phyloP scores from a whole-genome alignment of 2,113 vertebrate species.

The Paraplagusia blochii region DNA sequence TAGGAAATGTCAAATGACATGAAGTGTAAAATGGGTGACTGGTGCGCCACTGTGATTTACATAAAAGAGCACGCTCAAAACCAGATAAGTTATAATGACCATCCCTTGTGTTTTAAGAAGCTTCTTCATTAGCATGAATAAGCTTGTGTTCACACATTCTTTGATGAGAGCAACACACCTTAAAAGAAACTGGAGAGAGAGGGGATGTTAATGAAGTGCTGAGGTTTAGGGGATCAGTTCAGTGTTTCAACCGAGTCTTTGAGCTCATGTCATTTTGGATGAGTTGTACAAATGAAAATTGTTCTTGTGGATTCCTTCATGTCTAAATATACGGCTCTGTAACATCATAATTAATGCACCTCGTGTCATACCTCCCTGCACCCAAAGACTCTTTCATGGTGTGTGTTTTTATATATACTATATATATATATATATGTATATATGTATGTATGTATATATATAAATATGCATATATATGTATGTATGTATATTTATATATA shows the following conservation, averaged over 20 bases:
- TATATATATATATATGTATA: no score
- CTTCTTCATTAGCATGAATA: slow-evolving; percentile 64
- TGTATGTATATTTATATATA: no score
- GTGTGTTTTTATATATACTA: no score
- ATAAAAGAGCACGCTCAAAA: slow-evolving; percentile 70
- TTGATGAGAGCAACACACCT: slow-evolving; percentile 74
- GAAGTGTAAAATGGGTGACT: background rate
- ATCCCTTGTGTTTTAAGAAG: slow-evolving; percentile 66
- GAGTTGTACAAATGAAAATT: no score
- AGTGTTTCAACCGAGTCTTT: slow-evolving; percentile 71
- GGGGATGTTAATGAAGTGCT: slow-evolving; percentile 72
- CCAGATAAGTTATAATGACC: slow-evolving; percentile 72
- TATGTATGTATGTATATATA: no score
- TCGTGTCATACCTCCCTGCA: no score
- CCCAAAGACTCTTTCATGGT: no score
- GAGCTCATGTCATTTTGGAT: slow-evolving; percentile 48
- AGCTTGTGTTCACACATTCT: slow-evolving; percentile 65
- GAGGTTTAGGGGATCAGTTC: slow-evolving; percentile 67
- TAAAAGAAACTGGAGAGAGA: slow-evolving; percentile 1
- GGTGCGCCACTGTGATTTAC: slow-evolving; percentile 49
- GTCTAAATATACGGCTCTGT: no score
- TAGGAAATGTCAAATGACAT: slow-evolving; percentile 20
- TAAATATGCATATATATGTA: no score
- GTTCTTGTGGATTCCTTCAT: no score
- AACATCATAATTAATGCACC: no score